A percentile compares a stretch with the other conserved stretches of the same genome.
These are phyloP conservation scores for Synergus itoensis DNA, from an alignment of 2,888 invertebrate species.

Conservation along the genomic window DNA sequence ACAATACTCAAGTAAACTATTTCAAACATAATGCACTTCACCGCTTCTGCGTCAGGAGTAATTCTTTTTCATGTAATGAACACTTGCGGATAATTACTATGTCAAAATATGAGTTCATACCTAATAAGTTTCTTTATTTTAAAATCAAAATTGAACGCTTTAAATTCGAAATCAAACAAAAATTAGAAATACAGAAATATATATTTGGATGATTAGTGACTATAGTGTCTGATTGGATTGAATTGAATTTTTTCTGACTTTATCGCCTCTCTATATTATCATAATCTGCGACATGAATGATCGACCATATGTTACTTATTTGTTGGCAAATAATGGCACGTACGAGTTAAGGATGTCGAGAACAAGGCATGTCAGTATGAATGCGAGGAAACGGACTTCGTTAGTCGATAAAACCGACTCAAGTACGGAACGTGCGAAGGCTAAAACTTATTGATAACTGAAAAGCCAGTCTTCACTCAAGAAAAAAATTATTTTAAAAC, in stretches of 20 bases:
- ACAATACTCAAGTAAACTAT: background rate
- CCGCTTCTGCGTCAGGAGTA: background rate
- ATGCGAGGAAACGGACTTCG: constrained; percentile 55
- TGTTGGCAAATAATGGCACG: constrained; percentile 36
- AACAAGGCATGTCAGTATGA: constrained; percentile 25
- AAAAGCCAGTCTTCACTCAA: constrained; percentile 26
- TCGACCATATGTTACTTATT: constrained; percentile 23
- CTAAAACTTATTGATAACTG: constrained; percentile 45
- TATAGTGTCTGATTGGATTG: background rate
- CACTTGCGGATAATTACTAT: constrained; percentile 6
- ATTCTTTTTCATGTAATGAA: constrained; percentile 4
- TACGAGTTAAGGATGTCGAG: constrained; percentile 35
- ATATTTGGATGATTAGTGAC: too few species aligned
- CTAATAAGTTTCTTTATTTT: too few species aligned
- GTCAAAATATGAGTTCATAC: too few species aligned
- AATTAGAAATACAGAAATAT: too few species aligned
- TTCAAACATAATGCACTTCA: background rate
- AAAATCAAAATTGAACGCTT: too few species aligned
- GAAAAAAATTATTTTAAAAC: background rate
- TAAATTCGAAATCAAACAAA: too few species aligned
- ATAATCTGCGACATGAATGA: constrained; percentile 15
- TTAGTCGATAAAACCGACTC: constrained; percentile 60
- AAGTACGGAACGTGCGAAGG: constrained; percentile 48
- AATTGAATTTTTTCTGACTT: background rate
- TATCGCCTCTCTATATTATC: constrained; percentile 12